Evolutionary conservation across 2,888 invertebrate species (phyloP), one percentile per base, ranked within the genome.

Genomic region (Melinopterus prodromus): DNA sequence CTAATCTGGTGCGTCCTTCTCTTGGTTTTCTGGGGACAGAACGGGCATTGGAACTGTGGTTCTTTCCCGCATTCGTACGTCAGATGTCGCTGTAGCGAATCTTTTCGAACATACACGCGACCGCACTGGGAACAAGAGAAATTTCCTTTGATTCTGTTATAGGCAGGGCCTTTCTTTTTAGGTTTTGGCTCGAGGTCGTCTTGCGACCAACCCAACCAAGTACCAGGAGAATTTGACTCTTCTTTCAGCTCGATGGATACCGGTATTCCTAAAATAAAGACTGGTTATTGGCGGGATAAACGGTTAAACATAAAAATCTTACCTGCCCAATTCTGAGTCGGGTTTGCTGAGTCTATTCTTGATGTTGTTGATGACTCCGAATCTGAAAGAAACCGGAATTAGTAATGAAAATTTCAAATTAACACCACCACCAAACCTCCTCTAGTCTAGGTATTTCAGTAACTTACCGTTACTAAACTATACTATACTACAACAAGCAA

Each of bases 81-180:
- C 86, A 94, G 91, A 88, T 96, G 95, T 80, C 95, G 92, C 87
- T 94, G 94, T 80, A 96, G 89, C n/a, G 95, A 95, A 83, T 94
- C 94, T 87, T 94, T 95, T 88, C 94, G 92, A 87, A 93, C 93
- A 91, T 96, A 97, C 81, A 93, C 93, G 89, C 96, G 95, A 79
- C 94, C 94, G 88, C 96, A 97, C 84, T 92, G 91, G 82, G 91
- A 91, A 89, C 95, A 95, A 82, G 91, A 86, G 87, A 91, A 91
- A 84, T 91, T 90, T 4, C 89, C 89, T 71, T 86, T 85, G 71
- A 88, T 87, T 81, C 89, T 83, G 81, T 86, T 92, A 87, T 92
- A 92, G 78, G 91, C 82, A 6, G 86, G 83, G 15, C 84, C 85
- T 69, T 86, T 84, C 85, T 86, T 87, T 77, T 83, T 84, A n/a